A percentile compares a stretch with the other conserved stretches of the same genome.
phyloP scores from a whole-genome alignment of 2,888 invertebrate genomes.

The Colletes collaris region DNA sequence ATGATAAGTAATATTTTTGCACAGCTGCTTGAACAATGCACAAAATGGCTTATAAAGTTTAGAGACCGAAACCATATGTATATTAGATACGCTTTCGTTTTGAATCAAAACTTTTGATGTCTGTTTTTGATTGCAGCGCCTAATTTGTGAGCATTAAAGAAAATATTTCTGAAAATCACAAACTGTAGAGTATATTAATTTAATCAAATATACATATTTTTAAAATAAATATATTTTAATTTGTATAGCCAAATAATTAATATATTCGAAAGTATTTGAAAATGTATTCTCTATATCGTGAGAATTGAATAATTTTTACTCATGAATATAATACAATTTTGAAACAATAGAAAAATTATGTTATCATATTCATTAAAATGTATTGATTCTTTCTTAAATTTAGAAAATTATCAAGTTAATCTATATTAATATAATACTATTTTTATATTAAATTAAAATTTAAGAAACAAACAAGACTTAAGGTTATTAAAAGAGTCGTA shows the following conservation, averaged over 20 bases:
- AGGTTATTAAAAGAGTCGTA: background rate
- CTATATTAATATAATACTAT: too few relatives aligned
- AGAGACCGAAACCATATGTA: conserved; percentile 44
- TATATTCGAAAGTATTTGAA: background rate
- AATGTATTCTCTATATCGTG: background rate
- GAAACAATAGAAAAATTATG: too few relatives aligned
- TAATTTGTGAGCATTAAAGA: background rate
- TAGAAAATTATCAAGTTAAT: too few relatives aligned
- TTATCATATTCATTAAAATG: too few relatives aligned
- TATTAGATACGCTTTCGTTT: conserved; percentile 41
- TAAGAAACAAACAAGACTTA: too few relatives aligned
- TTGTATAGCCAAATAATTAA: background rate
- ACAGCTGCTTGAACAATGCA: conserved; percentile 81
- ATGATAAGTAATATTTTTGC: conserved; percentile 76
- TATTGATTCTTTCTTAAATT: too few relatives aligned
- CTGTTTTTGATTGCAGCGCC: conserved; percentile 37
- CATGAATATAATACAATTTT: too few relatives aligned
- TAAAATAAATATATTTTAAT: background rate
- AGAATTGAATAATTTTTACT: background rate
- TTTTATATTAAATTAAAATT: too few relatives aligned
- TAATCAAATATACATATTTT: background rate
- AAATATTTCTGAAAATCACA: background rate
- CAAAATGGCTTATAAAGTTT: conserved; percentile 80
- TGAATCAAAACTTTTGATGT: conserved; percentile 16
- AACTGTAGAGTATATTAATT: background rate